Evolutionary conservation across 2,888 invertebrate species (phyloP).

Genomic region (Brassicogethes aeneus): DNA sequence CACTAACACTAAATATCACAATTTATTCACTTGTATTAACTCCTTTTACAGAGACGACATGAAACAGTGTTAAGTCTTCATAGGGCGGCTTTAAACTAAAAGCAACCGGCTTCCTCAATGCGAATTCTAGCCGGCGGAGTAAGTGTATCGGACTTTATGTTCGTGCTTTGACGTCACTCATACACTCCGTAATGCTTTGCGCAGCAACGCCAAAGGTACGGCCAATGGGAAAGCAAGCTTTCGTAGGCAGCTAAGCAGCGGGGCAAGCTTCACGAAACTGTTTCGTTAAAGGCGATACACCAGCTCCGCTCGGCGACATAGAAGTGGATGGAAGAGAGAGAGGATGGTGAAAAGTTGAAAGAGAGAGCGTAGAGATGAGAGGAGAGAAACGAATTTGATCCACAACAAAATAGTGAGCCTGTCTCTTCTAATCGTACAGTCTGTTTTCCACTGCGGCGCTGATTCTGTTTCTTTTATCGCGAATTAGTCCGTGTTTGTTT

Average conservation of each 20-base stretch:
- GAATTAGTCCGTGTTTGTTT: conserved; percentile 31
- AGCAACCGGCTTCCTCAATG: conserved; percentile 28
- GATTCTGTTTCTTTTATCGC: conserved; percentile 34
- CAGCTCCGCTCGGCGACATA: conserved; percentile 29
- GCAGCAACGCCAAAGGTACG: conserved; percentile 20
- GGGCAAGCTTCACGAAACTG: conserved; percentile 31
- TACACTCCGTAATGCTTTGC: conserved; percentile 25
- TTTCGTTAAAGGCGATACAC: conserved; percentile 29
- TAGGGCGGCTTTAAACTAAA: conserved; percentile 38
- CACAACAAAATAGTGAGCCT: conserved; percentile 45
- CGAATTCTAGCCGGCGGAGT: conserved; percentile 24
- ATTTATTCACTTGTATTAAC: conserved; percentile 37
- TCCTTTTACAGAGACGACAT: conserved; percentile 34
- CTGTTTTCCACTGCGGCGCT: conserved; percentile 40
- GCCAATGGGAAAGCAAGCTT: conserved; percentile 32
- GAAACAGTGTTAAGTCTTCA: conserved; percentile 33
- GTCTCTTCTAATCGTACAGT: conserved; percentile 42
- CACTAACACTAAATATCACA: conserved; percentile 42
- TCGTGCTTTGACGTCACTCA: conserved; percentile 31
- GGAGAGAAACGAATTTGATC: conserved; percentile 44
- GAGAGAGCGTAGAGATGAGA: conserved; percentile 42
- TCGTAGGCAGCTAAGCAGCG: conserved; percentile 27
- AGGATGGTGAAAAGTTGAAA: conserved; percentile 44
- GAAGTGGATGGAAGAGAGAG: conserved; percentile 42
- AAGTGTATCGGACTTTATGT: conserved; percentile 15